phyloP scores from a whole-genome alignment of 2,888 invertebrate genomes.

The Cantharis rufa region DNA sequence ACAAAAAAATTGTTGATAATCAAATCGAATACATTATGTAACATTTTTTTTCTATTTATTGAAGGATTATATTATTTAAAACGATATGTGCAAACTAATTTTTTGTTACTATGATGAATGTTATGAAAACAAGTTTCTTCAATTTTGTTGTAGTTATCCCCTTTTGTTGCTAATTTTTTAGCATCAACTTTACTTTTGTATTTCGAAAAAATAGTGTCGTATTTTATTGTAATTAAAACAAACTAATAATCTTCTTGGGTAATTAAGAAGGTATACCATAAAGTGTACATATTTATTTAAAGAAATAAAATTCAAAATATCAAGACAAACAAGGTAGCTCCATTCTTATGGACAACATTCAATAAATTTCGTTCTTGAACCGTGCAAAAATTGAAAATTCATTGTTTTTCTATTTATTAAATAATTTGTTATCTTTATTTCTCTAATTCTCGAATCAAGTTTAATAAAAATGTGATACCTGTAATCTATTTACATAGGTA shows the following conservation, averaged over 20 bases:
- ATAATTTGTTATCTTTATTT: constrained; percentile 20
- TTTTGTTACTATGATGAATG: background rate
- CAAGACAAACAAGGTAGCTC: constrained; percentile 17
- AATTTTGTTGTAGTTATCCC: background rate
- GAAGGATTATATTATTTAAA: background rate
- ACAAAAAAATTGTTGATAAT: background rate
- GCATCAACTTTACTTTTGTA: background rate
- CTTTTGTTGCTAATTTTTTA: background rate
- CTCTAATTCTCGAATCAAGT: constrained; percentile 29
- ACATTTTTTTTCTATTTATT: background rate
- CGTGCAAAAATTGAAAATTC: constrained; percentile 2
- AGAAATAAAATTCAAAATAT: constrained; percentile 13
- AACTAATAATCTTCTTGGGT: constrained; percentile 28
- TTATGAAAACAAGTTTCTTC: background rate
- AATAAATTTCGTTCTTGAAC: background rate
- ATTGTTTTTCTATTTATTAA: constrained; percentile 5
- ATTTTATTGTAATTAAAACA: constrained; percentile 26
- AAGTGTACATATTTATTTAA: constrained; percentile 26
- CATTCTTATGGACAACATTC: constrained; percentile 4
- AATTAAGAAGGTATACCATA: constrained; percentile 30
- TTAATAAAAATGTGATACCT: constrained; percentile 48
- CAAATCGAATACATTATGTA: background rate
- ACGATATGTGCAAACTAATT: background rate
- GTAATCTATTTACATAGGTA: constrained; percentile 46
- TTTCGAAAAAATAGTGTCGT: constrained; percentile 9